Percentiles rank a stretch among this genome's conserved stretches.
These are phyloP conservation scores for Seriola dumerili DNA, from an alignment of 2,113 vertebrate species.

Conservation along the genomic window DNA sequence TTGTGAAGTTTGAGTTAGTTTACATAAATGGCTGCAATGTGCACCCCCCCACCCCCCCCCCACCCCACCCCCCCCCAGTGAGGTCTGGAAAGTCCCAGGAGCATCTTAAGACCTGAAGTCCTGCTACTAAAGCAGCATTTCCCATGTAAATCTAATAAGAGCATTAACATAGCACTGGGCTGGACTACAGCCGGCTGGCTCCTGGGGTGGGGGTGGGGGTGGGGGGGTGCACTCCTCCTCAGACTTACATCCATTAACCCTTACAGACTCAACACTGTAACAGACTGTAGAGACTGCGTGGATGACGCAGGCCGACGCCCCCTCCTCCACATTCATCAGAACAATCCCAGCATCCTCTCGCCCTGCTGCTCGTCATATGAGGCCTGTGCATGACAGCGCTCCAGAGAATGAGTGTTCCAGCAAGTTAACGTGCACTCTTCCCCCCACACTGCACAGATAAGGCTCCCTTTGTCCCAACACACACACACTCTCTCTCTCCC, in stretches of 20 bases:
- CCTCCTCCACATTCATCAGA: background rate
- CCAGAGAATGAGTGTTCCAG: conserved; percentile 73
- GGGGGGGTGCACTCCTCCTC: background rate
- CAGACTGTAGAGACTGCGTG: background rate
- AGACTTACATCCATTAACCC: background rate
- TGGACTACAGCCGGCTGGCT: conserved; percentile 21
- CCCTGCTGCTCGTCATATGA: conserved; percentile 76
- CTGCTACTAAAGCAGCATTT: conserved; percentile 5
- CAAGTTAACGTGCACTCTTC: conserved; percentile 47
- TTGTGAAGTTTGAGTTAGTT: too few species aligned
- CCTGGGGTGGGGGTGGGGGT: background rate
- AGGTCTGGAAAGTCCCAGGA: background rate
- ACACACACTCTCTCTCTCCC: background rate
- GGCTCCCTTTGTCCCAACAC: conserved; percentile 77
- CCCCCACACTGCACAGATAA: conserved; percentile 69
- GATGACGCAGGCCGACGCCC: background rate
- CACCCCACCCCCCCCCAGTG: too few species aligned
- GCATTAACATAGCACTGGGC: conserved; percentile 41
- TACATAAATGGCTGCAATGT: too few species aligned
- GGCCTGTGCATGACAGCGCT: conserved; percentile 71
- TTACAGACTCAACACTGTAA: background rate
- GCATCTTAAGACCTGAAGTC: conserved; percentile 15
- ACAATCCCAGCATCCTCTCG: conserved; percentile 15
- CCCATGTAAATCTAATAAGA: conserved; percentile 55
- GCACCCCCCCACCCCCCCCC: too few species aligned